Conservation (phyloP, 1,140 invertebrate species). For the Drosophila subpulchrella region DNA sequence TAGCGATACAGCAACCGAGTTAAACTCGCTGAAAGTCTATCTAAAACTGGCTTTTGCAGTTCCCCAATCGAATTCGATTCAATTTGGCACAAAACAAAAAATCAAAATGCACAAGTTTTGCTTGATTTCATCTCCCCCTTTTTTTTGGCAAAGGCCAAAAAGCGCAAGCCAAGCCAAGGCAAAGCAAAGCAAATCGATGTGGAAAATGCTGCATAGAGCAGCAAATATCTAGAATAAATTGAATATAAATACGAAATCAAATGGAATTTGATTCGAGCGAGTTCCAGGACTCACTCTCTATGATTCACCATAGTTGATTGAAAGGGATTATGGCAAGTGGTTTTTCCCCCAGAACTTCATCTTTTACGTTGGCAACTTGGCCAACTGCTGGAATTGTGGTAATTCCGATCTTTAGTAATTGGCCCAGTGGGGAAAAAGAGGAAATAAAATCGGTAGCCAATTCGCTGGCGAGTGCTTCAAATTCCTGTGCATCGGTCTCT, state of each 20-base stretch:
- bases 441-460: slow-evolving; percentile 48
- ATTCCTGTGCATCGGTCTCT: slow-evolving; percentile 43
- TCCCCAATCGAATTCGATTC: slow-evolving; percentile 36
- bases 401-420: slow-evolving; percentile 38
- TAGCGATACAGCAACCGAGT: slow-evolving; percentile 8
- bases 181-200: slow-evolving; percentile 25
- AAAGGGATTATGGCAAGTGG: slow-evolving; percentile 52
- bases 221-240: slow-evolving; percentile 74
- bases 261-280: slow-evolving; percentile 55
- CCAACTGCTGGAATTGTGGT: neutral
- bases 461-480: slow-evolving; percentile 48
- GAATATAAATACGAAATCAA: slow-evolving; percentile 79
- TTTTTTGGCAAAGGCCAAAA: slow-evolving; percentile 21
- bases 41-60: slow-evolving; percentile 10
- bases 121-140: slow-evolving; percentile 36
- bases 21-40: neutral
- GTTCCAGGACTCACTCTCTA: neutral
- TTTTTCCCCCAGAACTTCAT: slow-evolving; percentile 12
- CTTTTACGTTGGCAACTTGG: neutral
- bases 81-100: slow-evolving; percentile 43
- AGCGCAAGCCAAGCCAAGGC: slow-evolving; percentile 28
- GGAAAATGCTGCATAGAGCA: slow-evolving; percentile 55
- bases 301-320: slow-evolving; percentile 52
- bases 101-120: slow-evolving; percentile 41
- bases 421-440: slow-evolving; percentile 11